These are phyloP conservation scores for Drosophila nr. perissopoda DNA, from an alignment of 2,888 invertebrate genomes.

Conservation along the genomic window DNA sequence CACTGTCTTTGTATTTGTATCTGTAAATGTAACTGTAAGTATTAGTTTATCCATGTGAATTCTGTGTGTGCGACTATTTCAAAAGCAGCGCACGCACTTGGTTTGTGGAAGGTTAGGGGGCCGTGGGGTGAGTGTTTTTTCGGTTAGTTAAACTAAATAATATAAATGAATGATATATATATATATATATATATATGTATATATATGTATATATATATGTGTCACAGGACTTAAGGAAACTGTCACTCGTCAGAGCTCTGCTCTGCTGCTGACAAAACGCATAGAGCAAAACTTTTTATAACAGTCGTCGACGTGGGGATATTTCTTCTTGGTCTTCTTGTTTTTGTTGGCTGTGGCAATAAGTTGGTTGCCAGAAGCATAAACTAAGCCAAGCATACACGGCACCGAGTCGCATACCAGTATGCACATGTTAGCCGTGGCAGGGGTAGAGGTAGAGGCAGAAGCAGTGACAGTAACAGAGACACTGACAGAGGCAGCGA, in stretches of 20 bases:
- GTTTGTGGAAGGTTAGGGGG: constrained; percentile 2
- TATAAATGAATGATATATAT: constrained; percentile 70
- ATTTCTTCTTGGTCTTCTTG: constrained; percentile 29
- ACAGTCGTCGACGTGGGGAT: constrained; percentile 32
- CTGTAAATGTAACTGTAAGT: constrained; percentile 7
- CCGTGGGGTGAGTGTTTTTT: neutral
- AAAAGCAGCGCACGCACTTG: constrained; percentile 69
- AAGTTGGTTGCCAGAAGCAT: constrained; percentile 57
- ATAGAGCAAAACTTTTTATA: constrained; percentile 52
- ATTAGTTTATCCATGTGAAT: constrained; percentile 7
- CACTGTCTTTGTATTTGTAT: constrained; percentile 1
- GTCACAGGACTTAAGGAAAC: constrained; percentile 42
- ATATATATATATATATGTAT: constrained; percentile 59
- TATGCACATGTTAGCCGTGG: constrained; percentile 45
- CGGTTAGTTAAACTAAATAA: constrained; percentile 71
- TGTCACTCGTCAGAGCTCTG: constrained; percentile 60
- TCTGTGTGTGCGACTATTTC: constrained; percentile 36
- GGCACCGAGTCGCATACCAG: constrained; percentile 31
- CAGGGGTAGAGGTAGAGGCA: constrained; percentile 12
- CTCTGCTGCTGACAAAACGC: constrained; percentile 58
- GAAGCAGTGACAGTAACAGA: constrained; percentile 15
- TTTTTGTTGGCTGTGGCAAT: constrained; percentile 26
- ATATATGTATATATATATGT: constrained; percentile 48
- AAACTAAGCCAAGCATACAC: constrained; percentile 41
- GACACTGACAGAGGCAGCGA: constrained; percentile 22